These are phyloP conservation scores for Phlogophora meticulosa DNA, from an alignment of 2,888 invertebrate species.

Conservation along the genomic window DNA sequence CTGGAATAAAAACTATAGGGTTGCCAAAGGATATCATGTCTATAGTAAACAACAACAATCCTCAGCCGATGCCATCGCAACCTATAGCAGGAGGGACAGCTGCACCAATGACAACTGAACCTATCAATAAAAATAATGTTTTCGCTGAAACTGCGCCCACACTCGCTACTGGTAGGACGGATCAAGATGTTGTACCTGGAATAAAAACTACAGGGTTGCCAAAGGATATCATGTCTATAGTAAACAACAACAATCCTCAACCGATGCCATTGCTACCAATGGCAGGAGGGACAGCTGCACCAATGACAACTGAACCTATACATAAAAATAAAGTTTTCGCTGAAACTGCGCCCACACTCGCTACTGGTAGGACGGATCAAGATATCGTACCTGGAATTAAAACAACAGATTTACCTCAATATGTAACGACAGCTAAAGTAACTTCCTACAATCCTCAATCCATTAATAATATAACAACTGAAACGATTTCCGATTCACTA, in stretches of 20 bases:
- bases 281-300: not conserved
- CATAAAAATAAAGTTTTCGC: not conserved
- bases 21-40: not conserved
- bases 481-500: conserved; percentile 21
- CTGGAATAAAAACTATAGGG: not conserved
- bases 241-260: not conserved
- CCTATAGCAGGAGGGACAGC: not conserved
- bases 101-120: not conserved
- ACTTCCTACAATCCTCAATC: not conserved
- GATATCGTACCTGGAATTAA: not conserved
- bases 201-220: conserved; percentile 8
- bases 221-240: not conserved
- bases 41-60: not conserved
- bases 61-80: not conserved
- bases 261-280: not conserved
- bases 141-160: not conserved
- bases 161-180: not conserved
- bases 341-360: not conserved
- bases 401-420: conserved; percentile 12
- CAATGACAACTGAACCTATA: not conserved
- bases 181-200: not conserved
- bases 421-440: not conserved
- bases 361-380: not conserved
- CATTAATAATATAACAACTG: conserved; percentile 8
- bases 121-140: not conserved